A percentile compares a stretch with the other conserved stretches of the same genome.
Evolutionary conservation across 1,140 invertebrate species (phyloP).

Genomic region (Drosophila nigrodunni): DNA sequence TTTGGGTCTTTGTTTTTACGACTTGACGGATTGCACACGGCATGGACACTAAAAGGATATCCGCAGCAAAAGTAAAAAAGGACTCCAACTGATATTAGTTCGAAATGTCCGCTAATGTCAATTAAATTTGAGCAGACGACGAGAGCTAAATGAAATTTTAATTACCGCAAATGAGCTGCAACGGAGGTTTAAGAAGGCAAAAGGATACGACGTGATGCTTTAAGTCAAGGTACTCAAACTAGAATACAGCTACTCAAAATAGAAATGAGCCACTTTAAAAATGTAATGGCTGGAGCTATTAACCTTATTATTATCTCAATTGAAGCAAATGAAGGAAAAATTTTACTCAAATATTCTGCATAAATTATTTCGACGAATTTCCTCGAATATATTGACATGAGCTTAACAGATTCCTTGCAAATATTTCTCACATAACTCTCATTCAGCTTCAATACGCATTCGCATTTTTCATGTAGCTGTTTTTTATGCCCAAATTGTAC

Average conservation of each 20-base stretch:
- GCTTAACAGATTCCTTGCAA: slow-evolving; percentile 11
- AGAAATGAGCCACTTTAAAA: slow-evolving; percentile 56
- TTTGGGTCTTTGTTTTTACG: slow-evolving; percentile 71
- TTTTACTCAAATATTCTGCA: too few species aligned
- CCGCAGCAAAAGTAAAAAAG: background rate
- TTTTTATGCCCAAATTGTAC: slow-evolving; percentile 50
- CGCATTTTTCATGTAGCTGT: slow-evolving; percentile 50
- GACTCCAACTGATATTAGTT: slow-evolving; percentile 47
- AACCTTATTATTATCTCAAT: background rate
- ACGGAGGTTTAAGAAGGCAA: background rate
- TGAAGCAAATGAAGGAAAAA: background rate
- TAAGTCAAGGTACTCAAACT: slow-evolving; percentile 20
- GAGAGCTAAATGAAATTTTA: slow-evolving; percentile 75
- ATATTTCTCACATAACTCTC: slow-evolving; percentile 39
- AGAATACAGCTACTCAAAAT: slow-evolving; percentile 27
- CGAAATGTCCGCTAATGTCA: slow-evolving; percentile 73
- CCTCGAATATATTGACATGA: slow-evolving; percentile 31
- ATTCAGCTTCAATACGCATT: slow-evolving; percentile 36
- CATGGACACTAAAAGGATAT: slow-evolving; percentile 21
- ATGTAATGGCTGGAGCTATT: background rate
- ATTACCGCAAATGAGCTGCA: slow-evolving; percentile 75
- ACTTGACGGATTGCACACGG: slow-evolving; percentile 66
- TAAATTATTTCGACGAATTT: background rate
- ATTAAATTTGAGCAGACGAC: slow-evolving; percentile 74
- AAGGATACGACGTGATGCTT: background rate